Evolutionary conservation across 2,797 vertebrate genomes (phyloP), one percentile per base, ranked within the genome.

Genomic region (Sebastes dallii): DNA sequence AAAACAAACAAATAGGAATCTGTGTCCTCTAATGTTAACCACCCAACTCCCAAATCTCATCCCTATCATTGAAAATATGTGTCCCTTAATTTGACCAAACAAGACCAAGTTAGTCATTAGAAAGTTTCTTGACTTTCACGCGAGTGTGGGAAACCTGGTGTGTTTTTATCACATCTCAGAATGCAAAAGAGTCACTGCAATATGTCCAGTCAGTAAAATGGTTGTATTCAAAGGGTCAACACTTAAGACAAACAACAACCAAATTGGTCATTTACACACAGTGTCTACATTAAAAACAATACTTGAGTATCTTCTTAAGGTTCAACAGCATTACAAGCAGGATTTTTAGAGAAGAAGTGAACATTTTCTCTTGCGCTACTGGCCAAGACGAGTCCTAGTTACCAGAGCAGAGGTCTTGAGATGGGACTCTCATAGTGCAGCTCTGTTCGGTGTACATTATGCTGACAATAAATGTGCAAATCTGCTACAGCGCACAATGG

Each of bases 401-500:
- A 24, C 8, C 30, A 61, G 60, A 52, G 50, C 64, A 56, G 69
- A 20, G 30, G 59, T 73, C 46, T 70, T 25, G 27, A 64, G 75
- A 30, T 52, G 1, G 13, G 65, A 27, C 54, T 29, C 30, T 34
- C 30, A 71, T 50, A 60, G 75, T 70, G 3, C 73, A 59, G 75
- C 76, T 81, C 69, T 83, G 65, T 75, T 81, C 66, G 20, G 72
- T 29, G 25, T 69, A 69, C 74, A 62, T 83, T 69, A 77, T 77
- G 70, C 85, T 82, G 84, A 85, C 80, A 66, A 68, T 86, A 62
- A 77, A 77, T 85, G 83, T 60, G 66, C 79, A 80, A 87, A 89
- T 87, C 50, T 74, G 69, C 84, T 80, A 55, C 69, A 72, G 75
- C 74, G 67, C 52, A 89, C 89, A 90, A 83, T 75, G 46, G 72